Conservation (phyloP, 2,797 vertebrate species). For the Aeoliscus strigatus region DNA sequence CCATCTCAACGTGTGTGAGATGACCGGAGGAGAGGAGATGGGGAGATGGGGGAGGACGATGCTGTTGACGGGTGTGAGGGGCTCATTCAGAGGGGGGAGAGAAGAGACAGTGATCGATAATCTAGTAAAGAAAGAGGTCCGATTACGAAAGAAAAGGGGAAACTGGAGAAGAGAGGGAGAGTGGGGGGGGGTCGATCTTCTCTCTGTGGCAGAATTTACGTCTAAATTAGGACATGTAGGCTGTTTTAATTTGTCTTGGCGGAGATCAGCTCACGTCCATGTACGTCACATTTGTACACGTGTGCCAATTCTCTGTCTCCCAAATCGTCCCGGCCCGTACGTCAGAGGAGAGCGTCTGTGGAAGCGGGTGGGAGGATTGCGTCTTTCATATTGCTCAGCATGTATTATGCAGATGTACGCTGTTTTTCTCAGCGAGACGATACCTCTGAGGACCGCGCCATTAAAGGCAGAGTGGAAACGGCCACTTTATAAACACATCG, state of each 20-base stretch:
- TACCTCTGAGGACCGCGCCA: constrained; percentile 30
- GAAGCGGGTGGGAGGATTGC: constrained; percentile 46
- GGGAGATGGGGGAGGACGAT: neutral
- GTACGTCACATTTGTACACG: constrained; percentile 16
- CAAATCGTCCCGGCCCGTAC: constrained; percentile 23
- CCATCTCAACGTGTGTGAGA: too few relatives aligned
- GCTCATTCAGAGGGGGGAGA: constrained; percentile 13
- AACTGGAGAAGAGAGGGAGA: constrained; percentile 18
- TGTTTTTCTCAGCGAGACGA: constrained; percentile 45
- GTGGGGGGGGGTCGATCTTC: constrained; percentile 34
- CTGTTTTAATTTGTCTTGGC: constrained; percentile 34
- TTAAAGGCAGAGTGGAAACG: constrained; percentile 33
- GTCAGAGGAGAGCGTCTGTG: constrained; percentile 39
- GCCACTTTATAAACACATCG: too few relatives aligned
- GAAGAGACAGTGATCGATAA: constrained; percentile 43
- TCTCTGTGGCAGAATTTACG: constrained; percentile 44
- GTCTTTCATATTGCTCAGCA: constrained; percentile 50
- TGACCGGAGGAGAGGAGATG: constrained; percentile 5
- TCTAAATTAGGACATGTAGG: constrained; percentile 38
- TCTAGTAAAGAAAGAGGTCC: too few relatives aligned
- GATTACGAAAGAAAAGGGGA: constrained; percentile 45
- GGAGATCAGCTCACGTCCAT: constrained; percentile 7
- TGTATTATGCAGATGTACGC: constrained; percentile 57
- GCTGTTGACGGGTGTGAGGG: constrained; percentile 9
- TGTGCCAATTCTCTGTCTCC: constrained; percentile 21